A percentile compares a stretch with the other conserved stretches of the same genome.
Conservation (phyloP, 2,113 vertebrate species). For the Scatophagus argus region DNA sequence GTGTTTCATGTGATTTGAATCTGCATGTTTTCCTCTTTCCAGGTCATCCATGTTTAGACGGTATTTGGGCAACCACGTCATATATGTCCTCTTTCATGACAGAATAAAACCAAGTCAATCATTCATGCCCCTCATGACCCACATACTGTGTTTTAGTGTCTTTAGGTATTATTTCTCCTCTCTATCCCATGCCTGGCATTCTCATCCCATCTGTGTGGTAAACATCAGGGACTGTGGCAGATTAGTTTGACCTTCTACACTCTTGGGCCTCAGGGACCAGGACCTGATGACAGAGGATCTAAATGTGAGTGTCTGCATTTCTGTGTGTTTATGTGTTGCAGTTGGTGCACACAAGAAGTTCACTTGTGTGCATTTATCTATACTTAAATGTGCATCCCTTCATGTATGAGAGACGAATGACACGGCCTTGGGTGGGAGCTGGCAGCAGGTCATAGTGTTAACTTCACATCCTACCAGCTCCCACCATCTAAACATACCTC, state of each 20-base stretch:
- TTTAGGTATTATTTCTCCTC: background rate
- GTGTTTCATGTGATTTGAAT: background rate
- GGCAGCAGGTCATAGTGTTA: constrained; percentile 24
- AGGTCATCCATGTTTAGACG: background rate
- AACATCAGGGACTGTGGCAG: constrained; percentile 42
- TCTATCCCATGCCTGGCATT: background rate
- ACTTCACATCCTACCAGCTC: constrained; percentile 12
- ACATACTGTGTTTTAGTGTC: background rate
- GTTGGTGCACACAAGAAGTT: background rate
- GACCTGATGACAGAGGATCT: constrained; percentile 17
- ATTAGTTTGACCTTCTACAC: constrained; percentile 69
- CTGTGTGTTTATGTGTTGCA: constrained; percentile 39
- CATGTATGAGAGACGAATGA: constrained; percentile 20
- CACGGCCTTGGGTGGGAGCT: constrained; percentile 14
- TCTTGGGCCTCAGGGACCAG: constrained; percentile 42
- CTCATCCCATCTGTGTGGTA: background rate
- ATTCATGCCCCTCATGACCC: background rate
- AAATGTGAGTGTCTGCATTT: constrained; percentile 32
- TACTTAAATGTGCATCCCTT: background rate
- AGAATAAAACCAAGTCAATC: background rate
- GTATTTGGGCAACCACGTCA: background rate
- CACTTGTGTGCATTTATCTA: constrained; percentile 5
- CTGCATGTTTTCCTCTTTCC: background rate
- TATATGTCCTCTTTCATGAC: background rate
- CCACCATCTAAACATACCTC: constrained; percentile 28